Conservation (phyloP, 2,113 vertebrate species). For the Channa argus region DNA sequence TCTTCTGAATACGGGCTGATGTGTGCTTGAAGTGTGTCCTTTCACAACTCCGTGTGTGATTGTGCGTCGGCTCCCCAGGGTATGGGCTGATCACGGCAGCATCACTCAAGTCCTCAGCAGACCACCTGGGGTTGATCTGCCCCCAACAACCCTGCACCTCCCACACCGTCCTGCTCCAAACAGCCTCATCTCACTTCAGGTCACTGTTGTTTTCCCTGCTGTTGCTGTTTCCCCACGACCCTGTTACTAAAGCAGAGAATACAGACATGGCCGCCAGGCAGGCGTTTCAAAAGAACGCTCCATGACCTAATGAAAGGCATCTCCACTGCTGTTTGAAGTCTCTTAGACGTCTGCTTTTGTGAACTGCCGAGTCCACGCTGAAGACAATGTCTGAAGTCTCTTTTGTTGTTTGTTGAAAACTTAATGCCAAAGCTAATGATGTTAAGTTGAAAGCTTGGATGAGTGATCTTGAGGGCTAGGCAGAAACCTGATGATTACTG, state of each 20-base stretch:
- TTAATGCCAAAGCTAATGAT: constrained; percentile 56
- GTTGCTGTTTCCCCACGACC: constrained; percentile 58
- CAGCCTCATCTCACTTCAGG: constrained; percentile 49
- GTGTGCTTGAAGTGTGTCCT: background rate
- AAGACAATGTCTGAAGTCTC: constrained; percentile 61
- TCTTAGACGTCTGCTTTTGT: constrained; percentile 56
- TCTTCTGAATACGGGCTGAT: background rate
- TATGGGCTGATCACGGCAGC: constrained; percentile 45
- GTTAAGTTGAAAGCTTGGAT: constrained; percentile 54
- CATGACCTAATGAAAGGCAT: constrained; percentile 71
- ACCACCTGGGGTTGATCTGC: constrained; percentile 57
- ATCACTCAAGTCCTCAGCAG: constrained; percentile 38
- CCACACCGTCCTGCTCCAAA: constrained; percentile 25
- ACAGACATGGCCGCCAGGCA: constrained; percentile 53
- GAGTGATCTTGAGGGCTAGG: constrained; percentile 41
- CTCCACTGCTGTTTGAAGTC: constrained; percentile 63
- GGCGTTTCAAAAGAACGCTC: constrained; percentile 49
- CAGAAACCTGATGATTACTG: constrained; percentile 48
- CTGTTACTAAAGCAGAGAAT: constrained; percentile 67
- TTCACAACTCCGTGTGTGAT: background rate
- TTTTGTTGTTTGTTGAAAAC: constrained; percentile 71
- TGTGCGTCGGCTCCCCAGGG: constrained; percentile 9
- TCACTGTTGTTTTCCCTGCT: constrained; percentile 42
- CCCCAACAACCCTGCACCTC: constrained; percentile 6
- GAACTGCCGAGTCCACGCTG: constrained; percentile 31